These are phyloP conservation scores for Lagopus muta DNA, from an alignment of 2,113 vertebrate genomes.

Conservation along the genomic window DNA sequence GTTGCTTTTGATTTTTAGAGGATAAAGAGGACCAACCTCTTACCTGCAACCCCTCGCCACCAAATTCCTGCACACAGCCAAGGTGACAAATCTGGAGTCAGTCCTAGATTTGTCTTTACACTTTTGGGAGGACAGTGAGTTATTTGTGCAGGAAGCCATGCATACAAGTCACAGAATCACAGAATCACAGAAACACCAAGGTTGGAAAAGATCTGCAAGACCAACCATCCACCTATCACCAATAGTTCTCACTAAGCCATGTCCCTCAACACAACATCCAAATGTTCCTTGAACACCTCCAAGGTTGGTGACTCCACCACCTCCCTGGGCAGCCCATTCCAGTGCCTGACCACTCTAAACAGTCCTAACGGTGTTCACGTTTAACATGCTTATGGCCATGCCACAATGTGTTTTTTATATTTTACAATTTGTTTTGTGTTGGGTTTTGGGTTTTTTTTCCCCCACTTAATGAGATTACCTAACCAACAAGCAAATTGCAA, in stretches of 20 bases:
- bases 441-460: background rate
- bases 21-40: accelerated
- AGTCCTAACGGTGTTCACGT: background rate
- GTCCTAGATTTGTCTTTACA: background rate
- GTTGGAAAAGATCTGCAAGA: too few relatives aligned
- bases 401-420: background rate
- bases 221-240: too few relatives aligned
- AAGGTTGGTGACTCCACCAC: too few relatives aligned
- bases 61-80: background rate
- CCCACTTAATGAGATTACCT: background rate
- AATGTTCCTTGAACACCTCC: too few relatives aligned
- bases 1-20: background rate
- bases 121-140: background rate
- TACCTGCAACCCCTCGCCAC: background rate
- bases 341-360: too few relatives aligned
- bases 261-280: too few relatives aligned
- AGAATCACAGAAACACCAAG: too few relatives aligned
- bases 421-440: background rate
- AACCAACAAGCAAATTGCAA: background rate
- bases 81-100: background rate
- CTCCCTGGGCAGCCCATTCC: too few relatives aligned
- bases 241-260: too few relatives aligned
- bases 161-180: background rate
- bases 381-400: background rate
- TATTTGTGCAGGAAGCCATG: background rate